These are phyloP conservation scores for Huso huso DNA, from an alignment of 2,797 vertebrate species.

Conservation along the genomic window DNA sequence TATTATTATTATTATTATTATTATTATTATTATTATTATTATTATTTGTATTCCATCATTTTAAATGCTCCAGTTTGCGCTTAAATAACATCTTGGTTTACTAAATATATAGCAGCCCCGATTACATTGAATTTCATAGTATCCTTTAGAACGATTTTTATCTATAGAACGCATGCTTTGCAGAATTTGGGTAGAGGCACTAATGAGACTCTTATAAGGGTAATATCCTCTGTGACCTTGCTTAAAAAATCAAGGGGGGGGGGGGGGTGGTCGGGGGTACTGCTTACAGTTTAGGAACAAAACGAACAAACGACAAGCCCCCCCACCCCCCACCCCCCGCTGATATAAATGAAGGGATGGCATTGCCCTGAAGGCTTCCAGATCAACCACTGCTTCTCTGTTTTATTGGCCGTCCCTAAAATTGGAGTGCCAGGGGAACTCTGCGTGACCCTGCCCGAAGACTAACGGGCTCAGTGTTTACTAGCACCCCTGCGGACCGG, in stretches of 20 bases:
- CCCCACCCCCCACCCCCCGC: constrained; percentile 11
- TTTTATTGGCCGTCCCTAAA: constrained; percentile 26
- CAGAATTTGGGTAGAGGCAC: constrained; percentile 19
- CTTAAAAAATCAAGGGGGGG: constrained; percentile 36
- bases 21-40: constrained; percentile 33
- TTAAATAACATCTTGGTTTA: too few species aligned
- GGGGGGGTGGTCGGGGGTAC: constrained; percentile 31
- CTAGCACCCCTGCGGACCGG: neutral
- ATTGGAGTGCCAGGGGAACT: constrained; percentile 30
- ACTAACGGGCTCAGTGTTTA: neutral
- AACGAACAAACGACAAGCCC: constrained; percentile 33
- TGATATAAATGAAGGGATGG: constrained; percentile 58
- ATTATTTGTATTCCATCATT: constrained; percentile 39
- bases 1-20: constrained; percentile 14
- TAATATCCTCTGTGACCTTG: neutral
- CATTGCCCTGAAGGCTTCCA: constrained; percentile 54
- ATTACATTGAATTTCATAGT: too few species aligned
- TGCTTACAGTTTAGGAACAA: constrained; percentile 27
- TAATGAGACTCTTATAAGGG: too few species aligned
- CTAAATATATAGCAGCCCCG: too few species aligned
- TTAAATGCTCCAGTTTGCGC: neutral
- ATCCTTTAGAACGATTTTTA: constrained; percentile 36
- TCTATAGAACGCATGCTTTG: constrained; percentile 36
- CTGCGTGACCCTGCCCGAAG: constrained; percentile 27
- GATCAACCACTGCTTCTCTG: constrained; percentile 43